phyloP scores from a whole-genome alignment of 2,113 vertebrate genomes.

The Merops nubicus region DNA sequence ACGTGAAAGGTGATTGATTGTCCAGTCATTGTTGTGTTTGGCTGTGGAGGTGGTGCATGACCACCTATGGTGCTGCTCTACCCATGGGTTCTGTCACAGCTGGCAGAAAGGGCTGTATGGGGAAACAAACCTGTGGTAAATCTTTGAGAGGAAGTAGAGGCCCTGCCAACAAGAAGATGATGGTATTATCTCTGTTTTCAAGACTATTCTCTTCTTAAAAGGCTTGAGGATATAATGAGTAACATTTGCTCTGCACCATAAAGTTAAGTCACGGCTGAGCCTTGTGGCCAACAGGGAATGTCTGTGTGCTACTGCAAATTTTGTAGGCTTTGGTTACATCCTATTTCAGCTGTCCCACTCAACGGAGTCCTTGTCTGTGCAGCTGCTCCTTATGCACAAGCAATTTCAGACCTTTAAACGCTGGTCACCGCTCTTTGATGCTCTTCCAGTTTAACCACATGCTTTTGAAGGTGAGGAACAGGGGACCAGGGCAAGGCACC shows the following conservation, averaged over 20 bases:
- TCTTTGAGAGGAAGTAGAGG: not conserved
- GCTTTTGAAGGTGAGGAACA: not conserved
- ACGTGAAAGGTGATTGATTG: not conserved
- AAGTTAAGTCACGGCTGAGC: not conserved
- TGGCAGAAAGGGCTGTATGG: not conserved
- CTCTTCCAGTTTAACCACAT: not conserved
- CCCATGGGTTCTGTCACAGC: not conserved
- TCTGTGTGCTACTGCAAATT: not conserved
- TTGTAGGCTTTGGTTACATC: not conserved
- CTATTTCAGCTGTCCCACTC: not conserved
- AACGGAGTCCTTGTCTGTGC: not conserved
- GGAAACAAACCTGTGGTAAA: not conserved
- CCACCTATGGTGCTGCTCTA: fast-evolving
- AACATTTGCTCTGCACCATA: not conserved
- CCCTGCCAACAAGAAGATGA: not conserved
- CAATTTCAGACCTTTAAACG: not conserved
- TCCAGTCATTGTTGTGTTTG: fast-evolving
- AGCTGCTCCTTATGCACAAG: not conserved
- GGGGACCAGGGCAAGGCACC: not conserved
- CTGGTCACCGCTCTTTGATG: not conserved
- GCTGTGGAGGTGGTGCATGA: not conserved
- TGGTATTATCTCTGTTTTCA: not conserved
- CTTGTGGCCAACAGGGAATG: not conserved
- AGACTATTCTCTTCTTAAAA: not conserved
- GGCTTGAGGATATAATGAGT: not conserved